phyloP scores from a whole-genome alignment of 2,113 vertebrate species.

The Sorex araneus region DNA sequence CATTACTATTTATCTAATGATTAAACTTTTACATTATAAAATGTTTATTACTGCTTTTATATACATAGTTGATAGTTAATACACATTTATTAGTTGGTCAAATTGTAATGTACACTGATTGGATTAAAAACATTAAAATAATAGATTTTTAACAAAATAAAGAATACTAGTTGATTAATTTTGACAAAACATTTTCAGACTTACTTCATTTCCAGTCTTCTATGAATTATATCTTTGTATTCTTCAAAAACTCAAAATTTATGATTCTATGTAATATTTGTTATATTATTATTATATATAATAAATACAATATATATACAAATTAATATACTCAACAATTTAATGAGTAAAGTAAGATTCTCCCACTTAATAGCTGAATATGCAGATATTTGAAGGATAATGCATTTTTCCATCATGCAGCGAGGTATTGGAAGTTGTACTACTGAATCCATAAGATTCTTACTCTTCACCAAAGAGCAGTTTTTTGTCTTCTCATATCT shows the following conservation, averaged over 20 bases:
- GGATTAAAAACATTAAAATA: conserved; percentile 48
- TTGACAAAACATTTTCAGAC: background rate
- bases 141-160: conserved; percentile 32
- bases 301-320: background rate
- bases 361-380: conserved; percentile 4
- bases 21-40: background rate
- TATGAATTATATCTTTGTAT: conserved; percentile 34
- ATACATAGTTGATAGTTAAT: background rate
- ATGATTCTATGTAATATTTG: background rate
- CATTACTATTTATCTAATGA: conserved; percentile 35
- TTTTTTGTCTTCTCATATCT: too few relatives aligned
- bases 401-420: too few relatives aligned
- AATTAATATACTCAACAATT: background rate
- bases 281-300: background rate
- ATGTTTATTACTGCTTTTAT: conserved; percentile 24
- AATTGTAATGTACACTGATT: background rate
- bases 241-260: background rate
- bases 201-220: background rate
- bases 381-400: background rate
- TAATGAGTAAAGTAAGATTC: conserved; percentile 39
- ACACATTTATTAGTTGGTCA: background rate
- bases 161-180: conserved; percentile 24
- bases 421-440: too few relatives aligned
- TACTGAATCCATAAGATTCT: too few relatives aligned
- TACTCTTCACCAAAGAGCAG: too few relatives aligned